Evolutionary conservation across 2,797 vertebrate genomes (phyloP), one percentile per base, ranked within the genome.

Genomic region (Clarias pachynema): DNA sequence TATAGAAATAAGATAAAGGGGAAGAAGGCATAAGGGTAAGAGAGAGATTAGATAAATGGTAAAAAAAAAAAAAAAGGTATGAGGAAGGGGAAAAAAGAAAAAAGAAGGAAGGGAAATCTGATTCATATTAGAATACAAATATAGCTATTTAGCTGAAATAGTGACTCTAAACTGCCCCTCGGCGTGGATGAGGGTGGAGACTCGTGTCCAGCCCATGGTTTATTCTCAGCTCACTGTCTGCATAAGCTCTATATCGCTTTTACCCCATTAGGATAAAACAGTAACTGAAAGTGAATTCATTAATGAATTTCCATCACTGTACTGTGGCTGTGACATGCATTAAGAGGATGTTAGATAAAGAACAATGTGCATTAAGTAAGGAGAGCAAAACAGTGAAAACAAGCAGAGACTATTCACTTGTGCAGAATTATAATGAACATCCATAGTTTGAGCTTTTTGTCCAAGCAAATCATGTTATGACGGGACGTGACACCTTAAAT

Each of bases 401-500:
- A 72, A 72, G 69, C 40, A n/a, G 37, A 44, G 69, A 44, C 69
- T 29, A 29, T 60, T 78, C 2, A 2, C 57, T 37, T n/a, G n/a
- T 37, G 40, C 57, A 65, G 22, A 79, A 79, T 62, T 5, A 3
- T 86, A 82, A 86, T 86, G 37, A 79, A 34, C 66, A 4, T 10
- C 79, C 68, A 24, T 34, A 62, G 72, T 16, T 26, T 53, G 5
- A 66, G 72, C 14, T 53, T 68, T 53, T 59, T 79, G 14, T 37
- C 34, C 44, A 12, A n/a, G 57, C 26, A 74, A 84, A 86, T 73
- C 60, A 31, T 68, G 49, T 75, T 81, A 34, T 22, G 29, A 77
- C 15, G 16, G 75, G 82, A 40, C 24, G 63, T 78, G 75, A 86
- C 75, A 53, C 20, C 60, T 68, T 60, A 78, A 75, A 85, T 81